Evolutionary conservation across 2,888 invertebrate genomes (phyloP).

Genomic region (Agrotis exclamationis): DNA sequence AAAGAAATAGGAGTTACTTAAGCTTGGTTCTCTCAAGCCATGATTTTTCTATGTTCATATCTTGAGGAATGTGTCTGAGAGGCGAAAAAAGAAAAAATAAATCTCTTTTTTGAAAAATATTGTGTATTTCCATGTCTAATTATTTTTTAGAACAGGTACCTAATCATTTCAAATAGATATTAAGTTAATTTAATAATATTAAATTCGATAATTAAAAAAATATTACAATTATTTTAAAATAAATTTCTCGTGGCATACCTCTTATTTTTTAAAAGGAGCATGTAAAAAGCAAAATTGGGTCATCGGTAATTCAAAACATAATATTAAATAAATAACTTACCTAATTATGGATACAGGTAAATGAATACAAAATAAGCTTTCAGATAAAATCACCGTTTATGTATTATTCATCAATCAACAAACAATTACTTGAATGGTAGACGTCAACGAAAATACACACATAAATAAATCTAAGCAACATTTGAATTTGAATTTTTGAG

Average conservation of each 20-base stretch:
- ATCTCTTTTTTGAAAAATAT: background rate
- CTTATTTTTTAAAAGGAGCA: too few relatives aligned
- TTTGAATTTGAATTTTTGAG: too few relatives aligned
- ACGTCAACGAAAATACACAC: background rate
- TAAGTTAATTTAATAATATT: too few relatives aligned
- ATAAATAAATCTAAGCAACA: too few relatives aligned
- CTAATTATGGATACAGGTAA: background rate
- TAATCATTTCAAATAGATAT: too few relatives aligned
- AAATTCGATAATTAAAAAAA: too few relatives aligned
- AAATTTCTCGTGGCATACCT: too few relatives aligned
- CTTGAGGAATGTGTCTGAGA: conserved; percentile 13
- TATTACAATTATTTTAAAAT: too few relatives aligned
- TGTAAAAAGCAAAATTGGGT: too few relatives aligned
- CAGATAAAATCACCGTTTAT: background rate
- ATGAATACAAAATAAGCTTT: background rate
- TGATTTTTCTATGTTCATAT: conserved; percentile 47
- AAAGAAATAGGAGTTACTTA: conserved; percentile 44
- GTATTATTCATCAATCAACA: conserved; percentile 20
- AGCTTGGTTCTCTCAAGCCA: conserved; percentile 22
- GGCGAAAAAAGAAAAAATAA: conserved; percentile 43
- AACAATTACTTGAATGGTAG: conserved; percentile 6
- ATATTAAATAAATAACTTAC: too few relatives aligned
- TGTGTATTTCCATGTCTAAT: background rate
- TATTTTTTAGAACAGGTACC: too few relatives aligned
- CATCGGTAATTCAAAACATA: too few relatives aligned